phyloP scores from a whole-genome alignment of 35 echinoderm and acorn worm genomes.

The Patiria miniata region DNA sequence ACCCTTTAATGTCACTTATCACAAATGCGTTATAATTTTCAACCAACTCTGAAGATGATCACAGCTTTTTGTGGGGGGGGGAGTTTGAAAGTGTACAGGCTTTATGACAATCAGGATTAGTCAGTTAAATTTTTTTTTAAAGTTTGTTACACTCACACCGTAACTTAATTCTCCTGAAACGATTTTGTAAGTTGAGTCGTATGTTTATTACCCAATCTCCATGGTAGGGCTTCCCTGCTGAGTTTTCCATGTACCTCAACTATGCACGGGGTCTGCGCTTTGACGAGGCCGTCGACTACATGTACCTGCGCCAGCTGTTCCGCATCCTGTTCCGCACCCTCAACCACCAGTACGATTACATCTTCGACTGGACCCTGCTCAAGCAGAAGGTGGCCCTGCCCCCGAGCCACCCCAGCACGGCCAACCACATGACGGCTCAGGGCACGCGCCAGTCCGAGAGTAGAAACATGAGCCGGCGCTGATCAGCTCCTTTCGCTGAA shows the following conservation, averaged over 20 bases:
- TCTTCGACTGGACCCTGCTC: conserved; percentile 94
- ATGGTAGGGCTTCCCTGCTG: conserved; percentile 88
- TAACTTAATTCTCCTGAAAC: too few species aligned
- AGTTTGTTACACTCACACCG: too few species aligned
- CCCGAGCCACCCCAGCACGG: conserved; percentile 30
- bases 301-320: conserved; percentile 97
- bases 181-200: too few species aligned
- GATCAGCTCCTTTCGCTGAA: conserved; percentile 10
- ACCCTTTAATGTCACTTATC: too few species aligned
- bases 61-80: too few species aligned
- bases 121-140: too few species aligned
- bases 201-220: conserved; percentile 9
- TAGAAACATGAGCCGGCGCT: conserved; percentile 62
- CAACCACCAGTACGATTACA: conserved; percentile 98
- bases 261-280: conserved; percentile 92
- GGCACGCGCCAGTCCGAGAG: conserved; percentile 48
- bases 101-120: too few species aligned
- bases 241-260: conserved; percentile 99
- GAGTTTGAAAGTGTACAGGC: too few species aligned
- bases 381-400: conserved; percentile 79
- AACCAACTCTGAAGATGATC: too few species aligned
- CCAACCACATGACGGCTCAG: conserved; percentile 32
- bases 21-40: too few species aligned
- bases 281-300: conserved; percentile 89
- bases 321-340: conserved; percentile 98